Conservation (phyloP, 2,797 vertebrate species). For the Spinus pinus region DNA sequence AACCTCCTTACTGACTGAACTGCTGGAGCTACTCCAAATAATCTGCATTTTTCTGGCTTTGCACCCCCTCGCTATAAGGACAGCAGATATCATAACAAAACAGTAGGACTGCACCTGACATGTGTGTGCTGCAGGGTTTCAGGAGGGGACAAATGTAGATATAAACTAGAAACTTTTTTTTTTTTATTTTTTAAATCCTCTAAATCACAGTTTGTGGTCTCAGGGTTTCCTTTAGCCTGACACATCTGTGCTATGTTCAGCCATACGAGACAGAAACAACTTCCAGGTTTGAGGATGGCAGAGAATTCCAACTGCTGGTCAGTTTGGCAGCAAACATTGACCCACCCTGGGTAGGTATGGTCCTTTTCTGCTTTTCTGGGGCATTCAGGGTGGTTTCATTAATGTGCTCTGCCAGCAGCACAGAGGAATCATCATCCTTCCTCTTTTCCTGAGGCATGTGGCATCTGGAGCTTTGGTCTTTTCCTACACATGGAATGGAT, state of each 20-base stretch:
- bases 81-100: neutral
- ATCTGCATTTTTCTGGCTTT: neutral
- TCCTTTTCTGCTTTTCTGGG: neutral
- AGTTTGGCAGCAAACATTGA: neutral
- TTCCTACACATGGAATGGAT: neutral
- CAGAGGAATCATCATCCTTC: neutral
- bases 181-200: neutral
- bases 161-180: neutral
- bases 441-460: neutral
- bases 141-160: neutral
- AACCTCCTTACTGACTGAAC: neutral
- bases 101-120: rapidly evolving
- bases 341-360: too few relatives aligned
- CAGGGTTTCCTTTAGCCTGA: neutral
- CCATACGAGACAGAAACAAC: neutral
- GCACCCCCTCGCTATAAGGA: rapidly evolving
- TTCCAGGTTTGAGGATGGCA: neutral
- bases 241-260: neutral
- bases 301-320: neutral
- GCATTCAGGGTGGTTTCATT: neutral
- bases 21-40: neutral
- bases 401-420: neutral
- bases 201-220: neutral
- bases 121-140: neutral
- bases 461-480: neutral